phyloP scores from a whole-genome alignment of 2,113 vertebrate species.

The Toxostoma redivivum region DNA sequence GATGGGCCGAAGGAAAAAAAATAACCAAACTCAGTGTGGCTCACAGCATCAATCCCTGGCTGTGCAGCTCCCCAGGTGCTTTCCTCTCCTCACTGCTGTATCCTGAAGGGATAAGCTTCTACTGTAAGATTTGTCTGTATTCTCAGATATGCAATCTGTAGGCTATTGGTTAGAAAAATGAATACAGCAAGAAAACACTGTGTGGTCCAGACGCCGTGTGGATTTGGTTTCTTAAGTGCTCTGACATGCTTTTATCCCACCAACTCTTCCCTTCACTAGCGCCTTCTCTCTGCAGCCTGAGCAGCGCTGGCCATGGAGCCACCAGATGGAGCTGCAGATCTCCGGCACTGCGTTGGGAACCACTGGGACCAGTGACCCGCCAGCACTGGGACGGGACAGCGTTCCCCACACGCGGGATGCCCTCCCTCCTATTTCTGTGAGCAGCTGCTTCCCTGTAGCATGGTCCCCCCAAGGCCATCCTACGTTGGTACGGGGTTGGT shows the following conservation, averaged over 20 bases:
- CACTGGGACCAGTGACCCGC: not conserved
- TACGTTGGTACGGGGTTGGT: fast-evolving
- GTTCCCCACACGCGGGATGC: not conserved
- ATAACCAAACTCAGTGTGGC: not conserved
- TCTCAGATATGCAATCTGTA: not conserved
- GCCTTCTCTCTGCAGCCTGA: fast-evolving
- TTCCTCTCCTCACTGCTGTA: not conserved
- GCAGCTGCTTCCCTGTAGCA: not conserved
- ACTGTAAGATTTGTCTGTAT: not conserved
- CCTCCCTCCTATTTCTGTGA: not conserved
- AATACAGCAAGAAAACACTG: not conserved
- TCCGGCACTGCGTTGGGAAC: not conserved
- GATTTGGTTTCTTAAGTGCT: not conserved
- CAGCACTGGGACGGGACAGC: not conserved
- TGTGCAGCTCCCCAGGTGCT: not conserved
- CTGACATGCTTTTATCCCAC: not conserved
- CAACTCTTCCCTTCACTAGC: not conserved
- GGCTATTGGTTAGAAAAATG: not conserved
- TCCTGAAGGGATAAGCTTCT: not conserved
- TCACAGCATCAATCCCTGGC: not conserved
- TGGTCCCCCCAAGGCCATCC: not conserved
- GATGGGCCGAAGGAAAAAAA: not conserved
- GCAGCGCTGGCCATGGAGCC: not conserved
- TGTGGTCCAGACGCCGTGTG: not conserved
- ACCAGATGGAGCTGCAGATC: constrained; percentile 49